Conservation (phyloP, 2,113 vertebrate genomes). For the Limanda limanda region DNA sequence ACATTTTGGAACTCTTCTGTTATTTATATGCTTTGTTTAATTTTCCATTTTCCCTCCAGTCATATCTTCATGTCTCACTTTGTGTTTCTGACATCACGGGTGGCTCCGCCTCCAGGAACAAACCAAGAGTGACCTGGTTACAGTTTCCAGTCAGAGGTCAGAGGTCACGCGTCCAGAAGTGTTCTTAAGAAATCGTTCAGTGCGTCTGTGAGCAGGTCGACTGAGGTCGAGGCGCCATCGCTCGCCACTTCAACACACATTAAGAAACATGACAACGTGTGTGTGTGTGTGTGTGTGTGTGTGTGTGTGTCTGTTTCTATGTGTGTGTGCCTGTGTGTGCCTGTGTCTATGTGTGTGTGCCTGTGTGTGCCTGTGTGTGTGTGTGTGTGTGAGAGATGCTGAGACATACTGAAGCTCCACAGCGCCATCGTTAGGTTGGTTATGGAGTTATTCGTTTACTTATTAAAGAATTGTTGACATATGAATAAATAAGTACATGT, state of each 20-base stretch:
- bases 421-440: constrained; percentile 35
- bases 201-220: constrained; percentile 21
- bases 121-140: neutral
- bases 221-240: constrained; percentile 21
- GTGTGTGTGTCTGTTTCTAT: neutral
- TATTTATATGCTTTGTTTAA: too few relatives aligned
- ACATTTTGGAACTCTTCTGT: too few relatives aligned
- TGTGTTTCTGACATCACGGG: too few relatives aligned
- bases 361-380: neutral
- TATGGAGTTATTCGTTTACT: neutral
- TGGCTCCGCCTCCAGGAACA: neutral
- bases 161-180: constrained; percentile 41
- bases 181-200: constrained; percentile 42
- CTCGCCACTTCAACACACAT: constrained; percentile 38
- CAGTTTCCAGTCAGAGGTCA: constrained; percentile 13
- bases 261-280: neutral
- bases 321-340: neutral
- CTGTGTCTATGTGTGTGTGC: too few relatives aligned
- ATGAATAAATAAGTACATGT: too few relatives aligned
- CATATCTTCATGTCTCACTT: too few relatives aligned
- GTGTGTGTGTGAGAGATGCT: fast-evolving
- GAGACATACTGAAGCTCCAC: constrained; percentile 1
- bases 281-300: neutral
- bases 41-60: too few relatives aligned
- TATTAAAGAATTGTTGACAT: too few relatives aligned